These are phyloP conservation scores for Plebejus argus DNA, from an alignment of 2,888 invertebrate genomes.

Conservation along the genomic window DNA sequence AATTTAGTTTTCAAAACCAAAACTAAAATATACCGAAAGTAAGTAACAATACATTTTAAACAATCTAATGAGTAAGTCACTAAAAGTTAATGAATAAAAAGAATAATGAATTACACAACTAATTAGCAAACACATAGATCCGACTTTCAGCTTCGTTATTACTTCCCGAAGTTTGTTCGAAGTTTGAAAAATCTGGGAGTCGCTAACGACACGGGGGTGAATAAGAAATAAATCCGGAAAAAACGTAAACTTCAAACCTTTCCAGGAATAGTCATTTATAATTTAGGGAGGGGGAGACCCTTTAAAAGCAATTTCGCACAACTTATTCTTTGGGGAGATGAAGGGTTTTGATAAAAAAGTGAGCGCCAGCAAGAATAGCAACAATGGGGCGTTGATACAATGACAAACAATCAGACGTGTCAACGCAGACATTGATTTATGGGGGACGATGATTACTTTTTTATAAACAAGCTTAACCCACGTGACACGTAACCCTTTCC, in stretches of 20 bases:
- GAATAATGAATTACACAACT: not conserved
- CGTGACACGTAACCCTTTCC: conserved; percentile 2
- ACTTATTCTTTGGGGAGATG: conserved; percentile 47
- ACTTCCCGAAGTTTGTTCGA: not conserved
- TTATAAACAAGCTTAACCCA: conserved; percentile 25
- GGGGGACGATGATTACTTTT: not conserved
- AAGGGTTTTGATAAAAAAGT: conserved; percentile 52
- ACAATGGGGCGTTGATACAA: conserved; percentile 48
- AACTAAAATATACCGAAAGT: not conserved
- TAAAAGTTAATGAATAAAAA: not conserved
- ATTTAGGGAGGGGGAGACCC: conserved; percentile 45
- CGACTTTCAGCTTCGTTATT: conserved; percentile 4
- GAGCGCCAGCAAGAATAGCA: conserved; percentile 59
- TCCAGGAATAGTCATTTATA: conserved; percentile 44
- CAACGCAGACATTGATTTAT: conserved; percentile 12
- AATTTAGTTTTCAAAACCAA: too few relatives aligned
- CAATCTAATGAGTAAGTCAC: not conserved
- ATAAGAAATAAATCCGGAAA: conserved; percentile 39
- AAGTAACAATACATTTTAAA: too few relatives aligned
- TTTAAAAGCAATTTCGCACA: conserved; percentile 48
- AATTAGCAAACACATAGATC: not conserved
- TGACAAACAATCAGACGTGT: conserved; percentile 38
- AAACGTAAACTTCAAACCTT: conserved; percentile 41
- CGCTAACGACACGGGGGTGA: conserved; percentile 35
- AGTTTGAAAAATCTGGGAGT: conserved; percentile 36